Evolutionary conservation across 1,140 invertebrate genomes (phyloP), one percentile per base, ranked within the genome.

Genomic region (Scaptomyza hsui): DNA sequence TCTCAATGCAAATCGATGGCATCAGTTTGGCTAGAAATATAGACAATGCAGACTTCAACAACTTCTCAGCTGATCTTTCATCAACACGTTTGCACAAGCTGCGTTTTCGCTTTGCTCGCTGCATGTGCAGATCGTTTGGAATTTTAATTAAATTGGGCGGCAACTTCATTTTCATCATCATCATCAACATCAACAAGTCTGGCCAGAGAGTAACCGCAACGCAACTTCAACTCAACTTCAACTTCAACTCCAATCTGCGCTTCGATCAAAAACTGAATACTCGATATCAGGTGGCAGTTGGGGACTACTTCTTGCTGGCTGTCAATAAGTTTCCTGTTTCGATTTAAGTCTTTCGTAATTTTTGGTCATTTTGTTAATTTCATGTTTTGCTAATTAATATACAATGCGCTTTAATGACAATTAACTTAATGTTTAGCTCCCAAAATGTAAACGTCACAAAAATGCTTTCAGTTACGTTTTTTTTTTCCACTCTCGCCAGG

Each of bases 121-220:
- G 61, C 83, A 86, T 86, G 81, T 85, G 75, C 75, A 83, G 83
- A 89, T 89, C 86, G 86, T 89, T 89, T 88, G 86, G 86, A 89
- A 89, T 89, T 89, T 89, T 89, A 89, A 89, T 89, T 89, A 89
- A 89, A 89, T 88, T 89, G 88, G 86, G 86, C 86, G 86, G 88
- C 78, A 89, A 89, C 86, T 89, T 89, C 72, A 89, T 83, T 89
- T 89, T 78, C 86, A 88, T 88, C 82, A 88, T 82, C 82, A 88
- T 88, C 86, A 88, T 88, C 82, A 88, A 78, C 82, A 88, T 88
- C 82, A 78, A 42, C 75, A 57, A 57, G 53, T 29, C 56, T 21
- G 48, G 47, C 47, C 26, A 29, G 26, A 24, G 42, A 48, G 48
- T 26, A 59, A 59, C 70, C 63, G 70, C 74, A 59, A 53, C 57